Evolutionary conservation across 2,113 vertebrate genomes (phyloP).

Genomic region (Ivindomyrus marchei): DNA sequence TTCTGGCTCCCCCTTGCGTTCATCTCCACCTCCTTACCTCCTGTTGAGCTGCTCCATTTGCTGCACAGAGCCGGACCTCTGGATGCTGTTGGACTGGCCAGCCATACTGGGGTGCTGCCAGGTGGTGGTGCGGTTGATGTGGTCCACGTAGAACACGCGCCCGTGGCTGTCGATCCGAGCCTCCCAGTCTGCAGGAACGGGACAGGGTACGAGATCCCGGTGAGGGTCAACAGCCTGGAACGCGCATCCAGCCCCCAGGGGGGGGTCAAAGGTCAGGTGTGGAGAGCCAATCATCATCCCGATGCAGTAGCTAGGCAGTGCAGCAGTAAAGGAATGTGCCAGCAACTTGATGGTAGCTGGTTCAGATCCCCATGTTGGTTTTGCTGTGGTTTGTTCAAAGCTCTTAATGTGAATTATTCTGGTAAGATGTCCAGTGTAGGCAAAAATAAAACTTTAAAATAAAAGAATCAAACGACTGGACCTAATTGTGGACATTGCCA

Average conservation of each 20-base stretch:
- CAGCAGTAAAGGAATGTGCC: neutral
- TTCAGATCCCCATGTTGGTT: neutral
- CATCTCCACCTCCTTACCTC: constrained; percentile 57
- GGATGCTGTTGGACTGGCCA: constrained; percentile 72
- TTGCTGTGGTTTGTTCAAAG: neutral
- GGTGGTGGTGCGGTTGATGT: constrained; percentile 89
- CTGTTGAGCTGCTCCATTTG: constrained; percentile 98
- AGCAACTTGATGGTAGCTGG: neutral
- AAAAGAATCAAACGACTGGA: neutral
- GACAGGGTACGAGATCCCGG: neutral
- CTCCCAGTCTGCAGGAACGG: constrained; percentile 80
- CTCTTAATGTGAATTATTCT: neutral
- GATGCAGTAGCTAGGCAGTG: neutral
- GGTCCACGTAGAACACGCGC: constrained; percentile 94
- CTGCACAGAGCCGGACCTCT: constrained; percentile 82
- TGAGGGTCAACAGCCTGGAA: neutral
- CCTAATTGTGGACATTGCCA: neutral
- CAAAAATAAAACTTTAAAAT: neutral
- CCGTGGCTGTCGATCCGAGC: constrained; percentile 95
- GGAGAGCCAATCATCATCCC: neutral
- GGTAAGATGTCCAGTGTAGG: neutral
- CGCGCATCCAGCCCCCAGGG: too few relatives aligned
- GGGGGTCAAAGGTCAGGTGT: neutral
- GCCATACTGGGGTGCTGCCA: constrained; percentile 85
- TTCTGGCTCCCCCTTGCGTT: neutral